phyloP scores from a whole-genome alignment of 1,140 invertebrate species.

The Luehdorfia chinensis region DNA sequence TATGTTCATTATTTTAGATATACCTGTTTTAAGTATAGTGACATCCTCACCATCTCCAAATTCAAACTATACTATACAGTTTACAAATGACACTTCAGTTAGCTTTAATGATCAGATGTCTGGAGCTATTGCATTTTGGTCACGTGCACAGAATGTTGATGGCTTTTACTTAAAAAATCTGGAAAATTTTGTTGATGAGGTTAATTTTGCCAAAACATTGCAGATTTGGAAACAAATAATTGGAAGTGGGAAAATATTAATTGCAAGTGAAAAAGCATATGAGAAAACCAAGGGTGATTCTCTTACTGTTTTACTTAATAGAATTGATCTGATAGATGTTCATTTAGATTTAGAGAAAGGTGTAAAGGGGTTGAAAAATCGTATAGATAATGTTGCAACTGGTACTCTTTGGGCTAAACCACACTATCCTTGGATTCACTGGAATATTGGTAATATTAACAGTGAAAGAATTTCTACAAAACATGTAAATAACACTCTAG shows the following conservation, averaged over 20 bases:
- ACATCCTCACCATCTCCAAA: conserved; percentile 49
- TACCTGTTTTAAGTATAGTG: conserved; percentile 82
- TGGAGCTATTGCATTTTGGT: conserved; percentile 82
- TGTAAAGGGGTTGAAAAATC: conserved; percentile 76
- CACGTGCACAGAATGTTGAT: conserved; percentile 80
- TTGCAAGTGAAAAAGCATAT: conserved; percentile 80
- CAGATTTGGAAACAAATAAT: conserved; percentile 82
- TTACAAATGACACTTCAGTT: conserved; percentile 37
- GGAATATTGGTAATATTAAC: conserved; percentile 83
- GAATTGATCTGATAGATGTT: conserved; percentile 85
- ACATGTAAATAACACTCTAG: conserved; percentile 79
- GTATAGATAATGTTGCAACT: conserved; percentile 78
- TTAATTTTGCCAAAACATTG: conserved; percentile 72
- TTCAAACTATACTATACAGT: conserved; percentile 33
- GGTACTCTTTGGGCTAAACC: conserved; percentile 79
- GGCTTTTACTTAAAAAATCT: conserved; percentile 89
- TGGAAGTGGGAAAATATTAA: conserved; percentile 80
- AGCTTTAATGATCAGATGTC: conserved; percentile 62
- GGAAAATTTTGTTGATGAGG: conserved; percentile 72
- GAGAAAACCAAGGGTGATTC: conserved; percentile 56
- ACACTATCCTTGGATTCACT: conserved; percentile 85
- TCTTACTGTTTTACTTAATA: conserved; percentile 77
- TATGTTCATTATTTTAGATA: conserved; percentile 85
- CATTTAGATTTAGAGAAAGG: conserved; percentile 80
- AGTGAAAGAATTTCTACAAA: conserved; percentile 78